phyloP scores from a whole-genome alignment of 2,888 invertebrate genomes.

The Sarcophaga caerulescens region DNA sequence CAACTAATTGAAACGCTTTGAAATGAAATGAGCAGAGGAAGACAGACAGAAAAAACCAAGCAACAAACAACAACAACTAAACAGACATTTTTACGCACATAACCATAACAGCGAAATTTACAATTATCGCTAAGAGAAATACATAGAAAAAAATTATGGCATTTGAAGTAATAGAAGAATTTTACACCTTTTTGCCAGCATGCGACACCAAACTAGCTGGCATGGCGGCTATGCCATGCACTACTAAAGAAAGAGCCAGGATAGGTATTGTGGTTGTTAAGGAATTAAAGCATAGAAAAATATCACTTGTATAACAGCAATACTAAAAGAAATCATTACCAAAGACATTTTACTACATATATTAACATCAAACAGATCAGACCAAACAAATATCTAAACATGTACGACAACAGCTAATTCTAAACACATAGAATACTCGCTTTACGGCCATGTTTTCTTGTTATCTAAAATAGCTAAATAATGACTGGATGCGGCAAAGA shows the following conservation, averaged over 20 bases:
- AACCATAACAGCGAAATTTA: constrained; percentile 65
- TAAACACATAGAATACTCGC: constrained; percentile 22
- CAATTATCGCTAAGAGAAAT: constrained; percentile 47
- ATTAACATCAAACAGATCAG: constrained; percentile 21
- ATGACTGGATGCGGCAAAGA: background rate
- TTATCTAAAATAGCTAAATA: background rate
- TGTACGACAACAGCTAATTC: background rate
- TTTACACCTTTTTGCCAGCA: constrained; percentile 56
- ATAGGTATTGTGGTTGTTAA: constrained; percentile 7
- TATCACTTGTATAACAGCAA: constrained; percentile 61
- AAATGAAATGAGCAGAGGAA: background rate
- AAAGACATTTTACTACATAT: constrained; percentile 67
- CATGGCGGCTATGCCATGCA: background rate
- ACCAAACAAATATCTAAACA: constrained; percentile 14
- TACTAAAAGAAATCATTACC: constrained; percentile 68
- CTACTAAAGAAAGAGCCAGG: constrained; percentile 20
- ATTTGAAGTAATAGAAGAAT: constrained; percentile 52
- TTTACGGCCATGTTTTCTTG: background rate
- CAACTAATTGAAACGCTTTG: constrained; percentile 62
- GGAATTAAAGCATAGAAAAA: constrained; percentile 60
- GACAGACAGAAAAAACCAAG: background rate
- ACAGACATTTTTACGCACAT: constrained; percentile 50
- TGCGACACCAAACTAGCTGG: background rate
- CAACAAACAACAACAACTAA: background rate
- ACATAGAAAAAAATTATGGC: constrained; percentile 9